Base-by-base conservation (phyloP, 2,888 invertebrate genomes). In the Philereme vetulata region DNA sequence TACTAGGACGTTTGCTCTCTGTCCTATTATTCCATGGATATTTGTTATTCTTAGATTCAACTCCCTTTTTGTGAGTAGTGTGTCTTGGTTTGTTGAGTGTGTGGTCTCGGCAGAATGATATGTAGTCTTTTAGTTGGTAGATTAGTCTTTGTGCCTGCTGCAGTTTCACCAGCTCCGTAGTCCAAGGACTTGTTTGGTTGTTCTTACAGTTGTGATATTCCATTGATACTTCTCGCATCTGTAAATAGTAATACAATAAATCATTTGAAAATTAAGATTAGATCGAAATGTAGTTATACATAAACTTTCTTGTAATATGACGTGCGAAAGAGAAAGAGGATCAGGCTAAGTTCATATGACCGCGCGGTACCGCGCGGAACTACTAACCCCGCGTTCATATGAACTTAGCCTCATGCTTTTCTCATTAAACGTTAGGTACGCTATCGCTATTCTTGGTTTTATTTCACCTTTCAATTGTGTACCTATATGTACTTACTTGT, bases 181-280 rank as follows among this genome's bases (percentile, higher is more conserved):
- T 86, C 89, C 90, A 92, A 44, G 93, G 86, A 61, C 83, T 81
- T 33, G 82, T 80, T 62, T 93, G 93, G 65, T 93, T 93, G 44
- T 93, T 91, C 59, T 84, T 85, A 76, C 96, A 96, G 78, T 94
- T 95, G 75, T 94, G 93, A 81, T 96, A 96, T 70, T 95, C 95
- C 77, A 96, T 89, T 32, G 94, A 95, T 34, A 96, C 87, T 90
- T 96, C 95, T 68, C 94, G 94, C 49, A 97, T 78, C 96, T 96
- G 81, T 60, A 77, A 79, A 21, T 33, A 56, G 47, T 6, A 40
- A 35, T 34, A 52, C 36, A 35, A 61, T 38, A 38, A 35, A 51
- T 52, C 21, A 21, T 21, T 21, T 21, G 21, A 21, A 21, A 21
- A 21, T 21, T 21, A 21, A 21, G 21, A 21, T 21, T 21, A 21